Evolutionary conservation across 2,113 vertebrate genomes (phyloP).

Genomic region (Corydoras sp.): DNA sequence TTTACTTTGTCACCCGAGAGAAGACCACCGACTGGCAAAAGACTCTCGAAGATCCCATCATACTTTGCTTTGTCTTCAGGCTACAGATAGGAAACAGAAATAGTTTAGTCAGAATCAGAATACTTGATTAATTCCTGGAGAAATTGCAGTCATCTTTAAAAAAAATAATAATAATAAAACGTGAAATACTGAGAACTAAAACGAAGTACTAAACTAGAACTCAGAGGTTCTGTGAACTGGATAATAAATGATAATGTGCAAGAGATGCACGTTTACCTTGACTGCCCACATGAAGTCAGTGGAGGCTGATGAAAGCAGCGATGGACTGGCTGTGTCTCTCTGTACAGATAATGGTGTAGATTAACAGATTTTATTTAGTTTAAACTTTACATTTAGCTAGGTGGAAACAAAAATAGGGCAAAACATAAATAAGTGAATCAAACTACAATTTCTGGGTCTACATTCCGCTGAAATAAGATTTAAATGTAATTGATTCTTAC

Average conservation of each 20-base stretch:
- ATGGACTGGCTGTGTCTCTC: constrained; percentile 82
- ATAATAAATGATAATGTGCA: not conserved
- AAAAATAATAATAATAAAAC: no score
- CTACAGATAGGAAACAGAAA: constrained; percentile 51
- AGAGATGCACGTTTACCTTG: constrained; percentile 69
- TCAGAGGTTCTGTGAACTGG: not conserved
- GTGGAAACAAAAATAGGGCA: no score
- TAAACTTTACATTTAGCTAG: no score
- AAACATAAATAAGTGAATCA: no score
- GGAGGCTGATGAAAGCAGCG: constrained; percentile 60
- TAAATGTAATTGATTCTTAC: constrained; percentile 66
- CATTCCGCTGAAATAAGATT: no score
- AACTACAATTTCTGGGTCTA: no score
- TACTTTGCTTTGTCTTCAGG: constrained; percentile 93
- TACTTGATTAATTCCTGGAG: no score
- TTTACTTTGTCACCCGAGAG: constrained; percentile 94
- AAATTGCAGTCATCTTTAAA: no score
- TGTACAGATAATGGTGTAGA: constrained; percentile 43
- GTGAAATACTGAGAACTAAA: no score
- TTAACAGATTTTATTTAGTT: not conserved
- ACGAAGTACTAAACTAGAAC: no score
- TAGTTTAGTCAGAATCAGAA: not conserved
- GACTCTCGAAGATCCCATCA: constrained; percentile 93
- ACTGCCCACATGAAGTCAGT: constrained; percentile 80
- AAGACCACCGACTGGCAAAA: constrained; percentile 82